Evolutionary conservation across 2,113 vertebrate species (phyloP).

Genomic region (Turdus rufiventris): DNA sequence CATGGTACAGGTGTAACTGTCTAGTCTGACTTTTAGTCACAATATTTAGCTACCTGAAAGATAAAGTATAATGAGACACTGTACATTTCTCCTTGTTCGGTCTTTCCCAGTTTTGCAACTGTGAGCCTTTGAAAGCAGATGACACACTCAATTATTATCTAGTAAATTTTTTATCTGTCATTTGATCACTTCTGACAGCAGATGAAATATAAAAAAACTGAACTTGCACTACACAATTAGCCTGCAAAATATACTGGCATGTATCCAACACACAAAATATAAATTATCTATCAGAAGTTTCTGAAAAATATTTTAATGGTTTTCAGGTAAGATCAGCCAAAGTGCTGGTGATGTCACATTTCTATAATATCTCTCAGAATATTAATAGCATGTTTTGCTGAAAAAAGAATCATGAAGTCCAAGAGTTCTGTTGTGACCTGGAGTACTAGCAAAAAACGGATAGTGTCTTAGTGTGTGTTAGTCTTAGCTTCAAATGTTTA

Average conservation of each 20-base stretch:
- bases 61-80: neutral
- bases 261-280: neutral
- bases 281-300: neutral
- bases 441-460: neutral
- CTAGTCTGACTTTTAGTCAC: conserved; percentile 32
- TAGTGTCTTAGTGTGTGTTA: neutral
- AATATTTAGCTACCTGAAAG: conserved; percentile 44
- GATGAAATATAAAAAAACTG: conserved; percentile 21
- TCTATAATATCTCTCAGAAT: neutral
- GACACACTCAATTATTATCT: conserved; percentile 35
- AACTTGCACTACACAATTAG: neutral
- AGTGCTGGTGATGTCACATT: neutral
- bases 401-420: neutral
- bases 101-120: neutral
- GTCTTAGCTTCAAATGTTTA: neutral
- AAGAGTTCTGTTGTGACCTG: neutral
- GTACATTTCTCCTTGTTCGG: neutral
- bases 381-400: neutral
- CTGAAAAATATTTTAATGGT: neutral
- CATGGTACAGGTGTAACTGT: neutral
- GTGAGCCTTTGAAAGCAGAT: conserved; percentile 29
- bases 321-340: neutral
- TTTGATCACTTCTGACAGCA: neutral
- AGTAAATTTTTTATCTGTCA: conserved; percentile 30
- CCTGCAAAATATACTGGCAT: neutral